Evolutionary conservation across 2,113 vertebrate species (phyloP).

Genomic region (Toxostoma redivivum): DNA sequence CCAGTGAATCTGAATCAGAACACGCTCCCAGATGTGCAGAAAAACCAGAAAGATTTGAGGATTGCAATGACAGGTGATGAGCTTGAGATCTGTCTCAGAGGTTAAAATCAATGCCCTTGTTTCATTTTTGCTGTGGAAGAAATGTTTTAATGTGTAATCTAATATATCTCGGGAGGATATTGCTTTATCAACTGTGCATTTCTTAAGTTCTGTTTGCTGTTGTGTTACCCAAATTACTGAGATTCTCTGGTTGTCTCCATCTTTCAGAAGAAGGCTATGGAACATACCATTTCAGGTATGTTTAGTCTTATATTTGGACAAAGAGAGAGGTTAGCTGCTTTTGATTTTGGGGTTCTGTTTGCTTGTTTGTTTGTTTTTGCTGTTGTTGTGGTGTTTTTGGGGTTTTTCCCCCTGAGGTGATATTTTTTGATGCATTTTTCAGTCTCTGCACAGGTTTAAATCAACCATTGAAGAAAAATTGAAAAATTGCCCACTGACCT

Average conservation of each 20-base stretch:
- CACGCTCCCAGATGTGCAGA: neutral
- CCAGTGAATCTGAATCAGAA: neutral
- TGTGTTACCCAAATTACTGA: neutral
- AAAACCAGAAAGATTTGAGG: neutral
- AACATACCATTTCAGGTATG: neutral
- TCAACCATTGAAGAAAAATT: neutral
- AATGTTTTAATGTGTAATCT: neutral
- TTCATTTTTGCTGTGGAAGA: neutral
- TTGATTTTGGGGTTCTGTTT: neutral
- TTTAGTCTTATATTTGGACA: neutral
- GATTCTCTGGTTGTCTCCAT: neutral
- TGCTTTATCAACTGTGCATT: neutral
- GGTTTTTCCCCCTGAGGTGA: rapidly evolving
- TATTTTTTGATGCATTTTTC: neutral
- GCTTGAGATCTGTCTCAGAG: neutral
- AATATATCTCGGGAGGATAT: neutral
- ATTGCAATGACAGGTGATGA: neutral
- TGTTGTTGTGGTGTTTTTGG: neutral
- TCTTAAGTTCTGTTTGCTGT: neutral
- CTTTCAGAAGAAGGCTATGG: neutral
- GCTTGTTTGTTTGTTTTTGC: neutral
- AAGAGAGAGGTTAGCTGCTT: neutral
- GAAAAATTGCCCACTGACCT: neutral
- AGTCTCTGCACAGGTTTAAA: neutral
- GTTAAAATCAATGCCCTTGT: neutral